Evolutionary conservation across 1,140 invertebrate species (phyloP).

Genomic region (Halictus rubicundus): DNA sequence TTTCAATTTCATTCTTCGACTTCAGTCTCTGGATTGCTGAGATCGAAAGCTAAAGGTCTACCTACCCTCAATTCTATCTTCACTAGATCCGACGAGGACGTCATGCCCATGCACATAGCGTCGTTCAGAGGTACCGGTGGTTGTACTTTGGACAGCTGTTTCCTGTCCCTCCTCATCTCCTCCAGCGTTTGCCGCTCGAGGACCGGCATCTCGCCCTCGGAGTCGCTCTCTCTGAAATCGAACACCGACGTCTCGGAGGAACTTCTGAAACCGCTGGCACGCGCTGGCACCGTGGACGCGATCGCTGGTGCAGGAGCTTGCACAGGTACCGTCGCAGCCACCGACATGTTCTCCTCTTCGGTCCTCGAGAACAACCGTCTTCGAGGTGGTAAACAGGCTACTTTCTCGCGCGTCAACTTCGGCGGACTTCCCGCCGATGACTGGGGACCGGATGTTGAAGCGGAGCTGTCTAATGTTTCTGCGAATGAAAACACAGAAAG

Average conservation of each 20-base stretch:
- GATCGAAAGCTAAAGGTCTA: not conserved
- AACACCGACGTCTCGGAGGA: constrained; percentile 85
- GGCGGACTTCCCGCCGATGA: constrained; percentile 79
- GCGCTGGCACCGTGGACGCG: constrained; percentile 69
- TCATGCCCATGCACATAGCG: constrained; percentile 71
- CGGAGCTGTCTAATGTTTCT: constrained; percentile 69
- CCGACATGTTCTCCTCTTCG: constrained; percentile 78
- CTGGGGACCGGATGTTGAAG: constrained; percentile 74
- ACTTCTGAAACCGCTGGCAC: constrained; percentile 81
- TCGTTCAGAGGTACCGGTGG: constrained; percentile 78
- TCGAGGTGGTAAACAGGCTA: constrained; percentile 71
- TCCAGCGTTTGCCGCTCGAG: constrained; percentile 82
- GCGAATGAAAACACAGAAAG: not conserved
- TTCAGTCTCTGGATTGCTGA: not conserved
- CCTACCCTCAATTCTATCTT: constrained; percentile 76
- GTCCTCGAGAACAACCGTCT: constrained; percentile 79
- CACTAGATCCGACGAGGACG: constrained; percentile 73
- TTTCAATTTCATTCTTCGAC: no score
- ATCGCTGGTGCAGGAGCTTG: constrained; percentile 53
- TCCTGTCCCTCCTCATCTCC: constrained; percentile 82
- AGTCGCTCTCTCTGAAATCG: constrained; percentile 83
- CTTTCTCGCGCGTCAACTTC: constrained; percentile 80
- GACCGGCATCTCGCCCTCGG: constrained; percentile 83
- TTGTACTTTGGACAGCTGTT: constrained; percentile 79
- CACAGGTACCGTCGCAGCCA: constrained; percentile 60